Conservation (phyloP, 2,113 vertebrate genomes). For the Laticauda laticaudata region DNA sequence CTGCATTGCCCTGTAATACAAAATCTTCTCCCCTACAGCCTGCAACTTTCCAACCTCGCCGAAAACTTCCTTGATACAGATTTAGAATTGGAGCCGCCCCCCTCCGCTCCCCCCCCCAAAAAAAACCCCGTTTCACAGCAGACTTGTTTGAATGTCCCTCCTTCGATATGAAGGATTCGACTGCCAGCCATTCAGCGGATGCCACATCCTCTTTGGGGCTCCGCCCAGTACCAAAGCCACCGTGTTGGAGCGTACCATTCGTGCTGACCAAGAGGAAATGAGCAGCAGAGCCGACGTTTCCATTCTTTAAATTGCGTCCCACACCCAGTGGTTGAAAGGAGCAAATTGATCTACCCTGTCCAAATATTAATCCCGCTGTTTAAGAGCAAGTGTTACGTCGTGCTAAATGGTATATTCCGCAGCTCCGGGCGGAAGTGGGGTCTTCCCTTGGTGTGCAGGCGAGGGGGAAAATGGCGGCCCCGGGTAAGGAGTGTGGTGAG, state of each 20-base stretch:
- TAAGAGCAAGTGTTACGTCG: not conserved
- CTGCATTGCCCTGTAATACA: not conserved
- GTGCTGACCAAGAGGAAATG: rapidly evolving
- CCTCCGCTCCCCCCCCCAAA: no score
- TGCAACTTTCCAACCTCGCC: not conserved
- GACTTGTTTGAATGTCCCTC: constrained; percentile 44
- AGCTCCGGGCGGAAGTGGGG: constrained; percentile 21
- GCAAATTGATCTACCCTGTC: rapidly evolving
- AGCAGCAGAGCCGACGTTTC: not conserved
- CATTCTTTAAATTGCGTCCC: rapidly evolving
- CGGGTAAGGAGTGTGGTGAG: not conserved
- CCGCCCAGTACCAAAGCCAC: not conserved
- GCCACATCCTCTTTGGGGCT: constrained; percentile 50
- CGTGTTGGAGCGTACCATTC: constrained; percentile 21
- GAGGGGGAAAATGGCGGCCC: constrained; percentile 18
- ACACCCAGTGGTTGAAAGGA: no score
- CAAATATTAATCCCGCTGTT: rapidly evolving
- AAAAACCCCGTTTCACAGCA: not conserved
- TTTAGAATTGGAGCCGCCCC: not conserved
- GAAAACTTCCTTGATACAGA: not conserved
- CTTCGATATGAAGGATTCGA: not conserved
- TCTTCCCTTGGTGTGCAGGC: not conserved
- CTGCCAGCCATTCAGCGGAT: constrained; percentile 45
- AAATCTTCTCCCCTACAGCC: not conserved
- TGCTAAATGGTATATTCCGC: not conserved